A percentile compares a stretch with the other conserved stretches of the same genome.
These are phyloP conservation scores for Oppia nitens DNA, from an alignment of 1,140 invertebrate genomes.

Conservation along the genomic window DNA sequence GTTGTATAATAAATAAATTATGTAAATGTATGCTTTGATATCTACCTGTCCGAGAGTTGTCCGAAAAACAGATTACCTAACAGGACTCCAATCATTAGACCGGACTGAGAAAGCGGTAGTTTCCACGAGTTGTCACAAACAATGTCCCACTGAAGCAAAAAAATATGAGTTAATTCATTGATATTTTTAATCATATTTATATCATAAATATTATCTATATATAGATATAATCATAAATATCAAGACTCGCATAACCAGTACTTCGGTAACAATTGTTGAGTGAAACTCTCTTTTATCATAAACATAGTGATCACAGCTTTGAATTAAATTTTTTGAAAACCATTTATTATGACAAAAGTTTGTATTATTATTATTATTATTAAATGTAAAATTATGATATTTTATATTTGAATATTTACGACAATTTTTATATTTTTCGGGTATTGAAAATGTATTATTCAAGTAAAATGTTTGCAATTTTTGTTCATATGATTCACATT, in stretches of 20 bases:
- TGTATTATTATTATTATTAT: background rate
- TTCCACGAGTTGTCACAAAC: slow-evolving; percentile 24
- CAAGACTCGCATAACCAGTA: too few species aligned
- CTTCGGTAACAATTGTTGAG: slow-evolving; percentile 7
- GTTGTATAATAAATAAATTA: background rate
- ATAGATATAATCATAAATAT: too few species aligned
- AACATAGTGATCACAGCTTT: background rate
- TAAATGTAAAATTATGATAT: background rate
- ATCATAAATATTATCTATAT: too few species aligned
- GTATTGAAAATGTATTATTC: background rate
- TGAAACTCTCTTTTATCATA: slow-evolving; percentile 2
- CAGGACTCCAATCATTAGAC: slow-evolving; percentile 25
- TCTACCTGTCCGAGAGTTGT: slow-evolving; percentile 4
- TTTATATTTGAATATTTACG: background rate
- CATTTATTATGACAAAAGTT: background rate
- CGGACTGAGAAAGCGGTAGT: slow-evolving; percentile 21
- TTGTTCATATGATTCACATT: background rate
- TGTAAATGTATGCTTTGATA: too few species aligned
- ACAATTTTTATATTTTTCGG: background rate
- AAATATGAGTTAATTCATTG: background rate
- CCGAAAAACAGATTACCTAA: background rate
- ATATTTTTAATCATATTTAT: background rate
- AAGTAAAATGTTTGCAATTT: background rate
- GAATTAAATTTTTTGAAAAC: background rate
- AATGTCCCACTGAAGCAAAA: slow-evolving; percentile 23